Conservation (phyloP, 2,888 invertebrate genomes). For the Margaritifera margaritifera region DNA sequence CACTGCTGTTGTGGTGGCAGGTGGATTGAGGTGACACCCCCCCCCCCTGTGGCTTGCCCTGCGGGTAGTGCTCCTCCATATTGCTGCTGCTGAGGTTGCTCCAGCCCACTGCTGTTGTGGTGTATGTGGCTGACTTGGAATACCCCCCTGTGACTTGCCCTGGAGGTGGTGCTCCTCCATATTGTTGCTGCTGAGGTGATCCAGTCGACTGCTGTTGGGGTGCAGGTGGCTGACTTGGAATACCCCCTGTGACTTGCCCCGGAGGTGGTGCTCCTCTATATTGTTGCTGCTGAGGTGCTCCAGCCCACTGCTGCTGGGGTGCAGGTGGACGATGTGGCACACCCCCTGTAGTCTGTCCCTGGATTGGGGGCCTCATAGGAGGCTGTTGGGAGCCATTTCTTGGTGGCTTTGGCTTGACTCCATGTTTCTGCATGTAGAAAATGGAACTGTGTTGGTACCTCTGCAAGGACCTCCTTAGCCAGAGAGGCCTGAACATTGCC, state of each 20-base stretch:
- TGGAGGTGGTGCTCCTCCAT: no score
- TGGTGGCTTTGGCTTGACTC: conserved; percentile 54
- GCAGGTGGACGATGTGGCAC: not conserved
- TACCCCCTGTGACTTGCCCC: not conserved
- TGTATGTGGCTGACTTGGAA: no score
- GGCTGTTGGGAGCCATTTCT: conserved; percentile 5
- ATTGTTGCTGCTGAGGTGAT: no score
- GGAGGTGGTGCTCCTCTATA: conserved; percentile 2
- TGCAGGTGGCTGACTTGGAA: not conserved
- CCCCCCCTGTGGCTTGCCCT: no score
- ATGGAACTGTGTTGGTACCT: conserved; percentile 73
- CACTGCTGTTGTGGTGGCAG: no score
- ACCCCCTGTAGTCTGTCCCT: conserved; percentile 1
- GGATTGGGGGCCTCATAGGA: not conserved
- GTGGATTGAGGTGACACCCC: no score
- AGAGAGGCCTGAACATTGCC: conserved; percentile 68
- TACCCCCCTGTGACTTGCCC: no score
- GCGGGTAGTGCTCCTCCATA: no score
- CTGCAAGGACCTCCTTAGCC: conserved; percentile 75
- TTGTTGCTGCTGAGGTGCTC: conserved; percentile 1
- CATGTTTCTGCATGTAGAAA: conserved; percentile 73
- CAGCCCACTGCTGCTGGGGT: not conserved
- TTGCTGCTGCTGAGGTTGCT: no score
- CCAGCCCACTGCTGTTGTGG: no score
- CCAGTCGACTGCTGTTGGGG: not conserved